Conservation (phyloP, 1,140 invertebrate genomes). For the Myzus persicae region DNA sequence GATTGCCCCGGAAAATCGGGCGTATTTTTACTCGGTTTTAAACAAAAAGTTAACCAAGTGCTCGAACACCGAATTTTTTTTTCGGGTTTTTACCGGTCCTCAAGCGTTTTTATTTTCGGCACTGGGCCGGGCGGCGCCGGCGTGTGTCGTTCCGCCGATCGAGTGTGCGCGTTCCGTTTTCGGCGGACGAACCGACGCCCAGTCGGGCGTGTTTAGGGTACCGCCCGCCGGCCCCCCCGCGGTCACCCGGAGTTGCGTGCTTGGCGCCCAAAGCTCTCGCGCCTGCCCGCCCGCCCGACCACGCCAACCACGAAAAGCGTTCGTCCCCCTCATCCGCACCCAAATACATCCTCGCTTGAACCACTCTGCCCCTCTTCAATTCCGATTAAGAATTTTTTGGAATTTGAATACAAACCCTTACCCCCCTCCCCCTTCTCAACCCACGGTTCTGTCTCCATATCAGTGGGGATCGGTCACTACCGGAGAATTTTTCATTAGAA, state of each 20-base stretch:
- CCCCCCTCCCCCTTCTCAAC: not conserved
- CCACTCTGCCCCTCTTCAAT: not conserved
- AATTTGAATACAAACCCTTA: not conserved
- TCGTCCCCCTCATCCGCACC: not conserved
- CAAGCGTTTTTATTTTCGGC: not conserved
- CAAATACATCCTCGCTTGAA: not conserved
- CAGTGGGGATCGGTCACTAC: not conserved
- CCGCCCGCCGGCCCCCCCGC: conserved; percentile 30
- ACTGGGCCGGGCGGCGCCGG: not conserved
- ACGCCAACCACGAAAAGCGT: conserved; percentile 1
- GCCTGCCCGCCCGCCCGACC: conserved; percentile 25
- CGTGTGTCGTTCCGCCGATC: not conserved
- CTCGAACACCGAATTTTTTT: not conserved
- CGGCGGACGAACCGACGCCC: not conserved
- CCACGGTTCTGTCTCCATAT: not conserved
- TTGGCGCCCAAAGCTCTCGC: conserved; percentile 14
- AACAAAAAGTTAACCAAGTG: not conserved
- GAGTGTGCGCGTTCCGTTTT: not conserved
- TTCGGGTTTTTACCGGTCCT: not conserved
- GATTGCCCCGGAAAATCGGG: not conserved
- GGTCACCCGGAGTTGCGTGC: not conserved
- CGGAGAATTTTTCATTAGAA: not conserved
- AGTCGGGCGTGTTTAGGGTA: conserved; percentile 31
- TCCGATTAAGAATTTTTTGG: not conserved
- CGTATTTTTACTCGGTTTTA: not conserved